Percentiles rank a stretch among this genome's conserved stretches.
phyloP scores from a whole-genome alignment of 2,797 vertebrate species.

The Pantherophis vulpinus region DNA sequence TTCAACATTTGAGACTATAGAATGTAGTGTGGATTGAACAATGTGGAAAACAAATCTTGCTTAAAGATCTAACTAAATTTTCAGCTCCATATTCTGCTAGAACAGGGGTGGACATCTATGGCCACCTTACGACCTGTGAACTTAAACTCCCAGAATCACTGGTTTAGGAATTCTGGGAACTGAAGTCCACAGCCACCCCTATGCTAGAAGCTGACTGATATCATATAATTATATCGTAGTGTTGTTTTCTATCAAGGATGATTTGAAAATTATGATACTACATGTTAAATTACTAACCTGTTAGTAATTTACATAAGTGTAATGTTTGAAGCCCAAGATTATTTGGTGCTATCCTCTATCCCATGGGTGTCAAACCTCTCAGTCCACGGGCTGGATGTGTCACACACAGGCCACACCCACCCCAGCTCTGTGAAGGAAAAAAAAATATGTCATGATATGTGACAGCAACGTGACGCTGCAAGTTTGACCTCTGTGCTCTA shows the following conservation, averaged over 20 bases:
- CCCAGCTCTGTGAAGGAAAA: too few species aligned
- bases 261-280: background rate
- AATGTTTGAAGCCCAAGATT: background rate
- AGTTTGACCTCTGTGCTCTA: too few species aligned
- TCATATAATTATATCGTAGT: background rate
- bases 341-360: background rate
- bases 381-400: too few species aligned
- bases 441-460: too few species aligned
- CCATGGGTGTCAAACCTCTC: too few species aligned
- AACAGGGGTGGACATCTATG: background rate
- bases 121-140: background rate
- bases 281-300: background rate
- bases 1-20: background rate
- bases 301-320: background rate
- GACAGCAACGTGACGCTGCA: too few species aligned
- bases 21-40: background rate
- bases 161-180: background rate
- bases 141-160: background rate
- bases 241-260: background rate
- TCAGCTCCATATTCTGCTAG: background rate
- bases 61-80: background rate
- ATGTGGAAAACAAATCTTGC: background rate
- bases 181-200: background rate
- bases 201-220: accelerated
- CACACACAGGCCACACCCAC: too few species aligned